Evolutionary conservation across 2,888 invertebrate genomes (phyloP), one percentile per base, ranked within the genome.

Genomic region (Agelastica alni): DNA sequence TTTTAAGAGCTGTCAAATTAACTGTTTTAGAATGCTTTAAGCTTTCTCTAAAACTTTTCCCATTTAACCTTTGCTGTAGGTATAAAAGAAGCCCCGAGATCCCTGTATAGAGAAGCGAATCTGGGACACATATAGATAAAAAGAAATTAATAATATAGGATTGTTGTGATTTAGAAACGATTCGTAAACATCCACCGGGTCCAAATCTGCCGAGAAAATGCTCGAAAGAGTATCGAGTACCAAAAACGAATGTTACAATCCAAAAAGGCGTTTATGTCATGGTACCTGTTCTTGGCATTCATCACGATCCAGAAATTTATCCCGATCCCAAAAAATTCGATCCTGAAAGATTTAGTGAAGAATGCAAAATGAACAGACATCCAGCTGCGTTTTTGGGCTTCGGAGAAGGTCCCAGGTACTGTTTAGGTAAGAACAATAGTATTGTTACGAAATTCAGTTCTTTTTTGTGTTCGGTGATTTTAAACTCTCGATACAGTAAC

Each of bases 381-480:
- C 9, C 32, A 6, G 17, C 7, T 12, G 1, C 30, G 2, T 32
- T 32, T 32, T 18, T 45, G 12, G 12, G 32, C 10, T 45, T 45
- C 3, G 43, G 43, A 28, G 30, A 43, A 16, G 43, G 43, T 10
- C 43, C 43, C n/a, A 28, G 43, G 30, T 18, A 14, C 18, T 45
- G 45, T 20, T 32, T 45, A 32, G 45, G 45, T 45, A 32, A 32
- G 28, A 42, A 83, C 81, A 0, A n/a, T n/a, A n/a, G n/a, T n/a
- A n/a, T n/a, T n/a, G n/a, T n/a, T n/a, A n/a, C n/a, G n/a, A n/a
- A n/a, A n/a, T n/a, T n/a, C n/a, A n/a, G n/a, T n/a, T n/a, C n/a
- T n/a, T n/a, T n/a, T n/a, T n/a, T n/a, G n/a, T n/a, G n/a, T n/a
- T n/a, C n/a, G n/a, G n/a, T n/a, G n/a, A n/a, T n/a, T n/a, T n/a